These are phyloP conservation scores for Acanthurus leucopareius DNA, from an alignment of 2,797 vertebrate species.

Conservation along the genomic window DNA sequence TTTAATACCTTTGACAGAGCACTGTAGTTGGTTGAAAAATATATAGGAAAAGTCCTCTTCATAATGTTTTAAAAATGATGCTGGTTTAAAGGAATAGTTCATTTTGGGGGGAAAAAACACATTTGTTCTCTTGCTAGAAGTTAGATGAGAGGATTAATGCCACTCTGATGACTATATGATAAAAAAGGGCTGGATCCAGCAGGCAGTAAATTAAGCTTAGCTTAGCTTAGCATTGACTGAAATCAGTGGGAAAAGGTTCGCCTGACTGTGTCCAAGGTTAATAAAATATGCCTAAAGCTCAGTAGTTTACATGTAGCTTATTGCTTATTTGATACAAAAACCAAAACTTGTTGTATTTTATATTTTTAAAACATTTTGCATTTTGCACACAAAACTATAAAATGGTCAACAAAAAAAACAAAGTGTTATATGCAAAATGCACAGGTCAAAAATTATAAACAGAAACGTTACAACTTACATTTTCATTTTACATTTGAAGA, in stretches of 20 bases:
- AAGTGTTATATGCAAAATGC: no score
- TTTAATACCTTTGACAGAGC: constrained; percentile 59
- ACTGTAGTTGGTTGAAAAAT: constrained; percentile 30
- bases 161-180: neutral
- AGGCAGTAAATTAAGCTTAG: constrained; percentile 3
- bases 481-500: no score
- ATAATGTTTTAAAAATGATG: constrained; percentile 3
- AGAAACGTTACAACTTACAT: no score
- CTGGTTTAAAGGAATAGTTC: neutral
- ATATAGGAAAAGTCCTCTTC: constrained; percentile 1
- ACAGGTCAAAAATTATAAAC: no score
- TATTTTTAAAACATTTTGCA: no score
- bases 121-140: neutral
- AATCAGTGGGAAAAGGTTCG: neutral
- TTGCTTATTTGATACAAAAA: neutral
- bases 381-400: no score
- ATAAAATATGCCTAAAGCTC: neutral
- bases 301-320: neutral
- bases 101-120: neutral
- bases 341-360: no score
- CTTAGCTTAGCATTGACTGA: neutral
- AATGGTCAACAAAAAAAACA: no score
- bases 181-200: neutral
- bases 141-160: neutral
- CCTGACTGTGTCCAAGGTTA: neutral